Base-by-base conservation (phyloP, 2,113 vertebrate species). In the Athene cunicularia region DNA sequence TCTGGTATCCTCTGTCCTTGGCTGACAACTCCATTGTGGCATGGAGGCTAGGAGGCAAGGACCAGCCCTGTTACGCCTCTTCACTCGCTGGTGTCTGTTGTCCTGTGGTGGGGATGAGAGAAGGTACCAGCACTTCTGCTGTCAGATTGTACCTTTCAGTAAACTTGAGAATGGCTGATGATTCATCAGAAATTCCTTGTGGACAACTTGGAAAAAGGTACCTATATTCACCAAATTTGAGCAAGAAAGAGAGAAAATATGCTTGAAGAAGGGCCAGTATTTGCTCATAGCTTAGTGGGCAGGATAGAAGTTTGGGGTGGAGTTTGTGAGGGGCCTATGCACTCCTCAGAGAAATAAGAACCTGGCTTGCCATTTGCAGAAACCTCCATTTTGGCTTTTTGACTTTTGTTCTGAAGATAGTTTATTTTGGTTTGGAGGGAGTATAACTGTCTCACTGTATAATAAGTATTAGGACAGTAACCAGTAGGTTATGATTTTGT, bases 21-120 rank as follows among this genome's bases (percentile, higher is more conserved):
- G 81, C 77, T 97, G 96, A 96, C 89, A 97, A 77, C 95, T 96
- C 89, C 80, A 94, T 96, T 97, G 91, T 95, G 94, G 62, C 62
- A 66, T 3, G 3, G 74, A 67, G 66, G 66, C 89, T 0, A 9
- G 84, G 73, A 91, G 81, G 63, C 80, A 41, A 86, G 84, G 41
- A 89, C 86, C 62, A 82, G 81, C 59, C 45, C 80, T 86, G 63
- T 76, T 83, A 49, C 1, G 37, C 81, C 80, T 97, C 81, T 88
- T 95, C 33, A 22, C 63, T 91, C 16, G 3, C 91, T 73, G 74
- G 81, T 95, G 35, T 82, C 77, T 82, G 77, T 88, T 2, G 3
- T 75, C 26, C 33, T 1, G 0, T 0, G 1, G 39, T 43, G 41
- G 23, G 43, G 20, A 64, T 79, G 81, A 80, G 73, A 60, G 70